Conservation (phyloP, 2,113 vertebrate genomes). For the Amphiprion percula region DNA sequence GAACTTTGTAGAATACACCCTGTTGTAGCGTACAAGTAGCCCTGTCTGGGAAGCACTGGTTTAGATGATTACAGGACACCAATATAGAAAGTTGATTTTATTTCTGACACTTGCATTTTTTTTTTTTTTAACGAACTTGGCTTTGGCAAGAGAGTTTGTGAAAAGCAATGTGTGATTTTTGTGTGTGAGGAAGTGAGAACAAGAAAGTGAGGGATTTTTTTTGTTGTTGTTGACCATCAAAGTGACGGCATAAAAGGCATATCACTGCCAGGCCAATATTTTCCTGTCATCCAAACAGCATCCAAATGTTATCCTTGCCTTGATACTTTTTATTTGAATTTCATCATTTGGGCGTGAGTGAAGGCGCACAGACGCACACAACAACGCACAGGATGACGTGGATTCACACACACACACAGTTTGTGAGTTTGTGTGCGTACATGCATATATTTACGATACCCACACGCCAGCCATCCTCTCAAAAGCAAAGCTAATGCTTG, state of each 20-base stretch:
- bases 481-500: conserved; percentile 4
- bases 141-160: conserved; percentile 24
- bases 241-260: conserved; percentile 65
- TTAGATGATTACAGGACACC: not conserved
- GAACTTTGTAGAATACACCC: too few relatives aligned
- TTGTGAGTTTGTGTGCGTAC: not conserved
- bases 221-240: conserved; percentile 59
- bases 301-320: conserved; percentile 49
- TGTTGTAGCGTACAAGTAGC: too few relatives aligned
- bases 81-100: conserved; percentile 9
- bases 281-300: conserved; percentile 60
- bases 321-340: conserved; percentile 49
- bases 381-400: conserved; percentile 9
- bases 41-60: too few relatives aligned
- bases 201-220: conserved; percentile 21
- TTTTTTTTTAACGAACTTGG: conserved; percentile 16
- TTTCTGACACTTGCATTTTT: not conserved
- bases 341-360: conserved; percentile 33
- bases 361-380: conserved; percentile 16
- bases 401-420: not conserved
- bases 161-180: conserved; percentile 27
- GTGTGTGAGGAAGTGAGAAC: conserved; percentile 38
- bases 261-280: conserved; percentile 60
- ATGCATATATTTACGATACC: conserved; percentile 48
- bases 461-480: conserved; percentile 11